Conservation (phyloP, 1,140 invertebrate species). For the Drosophila baimaii region DNA sequence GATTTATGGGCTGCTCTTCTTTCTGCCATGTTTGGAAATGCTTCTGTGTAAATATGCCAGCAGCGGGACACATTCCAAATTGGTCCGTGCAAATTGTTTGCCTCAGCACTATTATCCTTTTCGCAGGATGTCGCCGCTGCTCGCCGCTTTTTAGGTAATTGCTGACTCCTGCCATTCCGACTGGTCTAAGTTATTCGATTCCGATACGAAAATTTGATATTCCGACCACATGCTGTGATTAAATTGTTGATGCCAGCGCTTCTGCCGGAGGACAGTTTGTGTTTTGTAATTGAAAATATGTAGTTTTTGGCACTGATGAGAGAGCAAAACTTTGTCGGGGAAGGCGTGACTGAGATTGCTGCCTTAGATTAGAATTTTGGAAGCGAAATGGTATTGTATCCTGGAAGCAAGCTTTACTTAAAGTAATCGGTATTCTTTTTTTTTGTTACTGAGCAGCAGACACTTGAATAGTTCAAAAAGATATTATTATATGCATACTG, state of each 20-base stretch:
- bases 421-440: not conserved
- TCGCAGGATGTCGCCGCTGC: slow-evolving; percentile 44
- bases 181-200: slow-evolving; percentile 66
- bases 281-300: slow-evolving; percentile 72
- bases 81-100: slow-evolving; percentile 67
- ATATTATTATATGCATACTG: too few relatives aligned
- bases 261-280: slow-evolving; percentile 27
- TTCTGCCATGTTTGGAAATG: slow-evolving; percentile 52
- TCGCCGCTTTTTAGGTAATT: slow-evolving; percentile 75
- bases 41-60: slow-evolving; percentile 65
- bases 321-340: slow-evolving; percentile 17
- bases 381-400: not conserved
- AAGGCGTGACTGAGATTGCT: slow-evolving; percentile 62
- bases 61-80: slow-evolving; percentile 60
- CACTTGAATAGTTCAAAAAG: not conserved
- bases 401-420: not conserved
- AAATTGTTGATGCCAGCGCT: slow-evolving; percentile 67
- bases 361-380: slow-evolving; percentile 36
- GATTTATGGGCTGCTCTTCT: slow-evolving; percentile 71
- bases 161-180: slow-evolving; percentile 73
- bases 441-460: not conserved
- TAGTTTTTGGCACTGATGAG: slow-evolving; percentile 61
- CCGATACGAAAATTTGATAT: slow-evolving; percentile 80
- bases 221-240: slow-evolving; percentile 81
- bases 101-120: slow-evolving; percentile 82